phyloP scores from a whole-genome alignment of 2,888 invertebrate species.

The Eumerus sabulonum region DNA sequence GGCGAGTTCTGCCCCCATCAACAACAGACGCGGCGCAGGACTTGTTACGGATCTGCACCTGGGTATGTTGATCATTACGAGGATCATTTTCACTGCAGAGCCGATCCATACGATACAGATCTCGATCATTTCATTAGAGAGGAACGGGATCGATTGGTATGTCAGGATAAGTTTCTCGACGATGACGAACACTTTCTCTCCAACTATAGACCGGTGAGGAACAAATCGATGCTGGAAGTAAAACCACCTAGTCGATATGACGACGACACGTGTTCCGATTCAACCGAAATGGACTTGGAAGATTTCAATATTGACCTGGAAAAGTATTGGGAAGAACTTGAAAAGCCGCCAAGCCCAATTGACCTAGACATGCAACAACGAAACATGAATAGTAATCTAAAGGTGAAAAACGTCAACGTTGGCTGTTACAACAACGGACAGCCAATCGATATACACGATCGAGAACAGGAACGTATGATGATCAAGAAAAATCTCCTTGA shows the following conservation, averaged over 20 bases:
- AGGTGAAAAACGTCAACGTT: conserved; percentile 77
- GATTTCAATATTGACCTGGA: conserved; percentile 79
- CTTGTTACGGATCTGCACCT: conserved; percentile 70
- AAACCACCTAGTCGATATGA: conserved; percentile 77
- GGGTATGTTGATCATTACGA: conserved; percentile 76
- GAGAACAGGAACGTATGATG: conserved; percentile 78
- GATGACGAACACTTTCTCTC: conserved; percentile 77
- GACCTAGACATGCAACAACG: conserved; percentile 77
- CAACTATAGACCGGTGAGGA: conserved; percentile 73
- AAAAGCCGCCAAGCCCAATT: conserved; percentile 78
- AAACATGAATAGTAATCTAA: conserved; percentile 78
- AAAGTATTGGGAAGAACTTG: conserved; percentile 79
- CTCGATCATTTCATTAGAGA: conserved; percentile 77
- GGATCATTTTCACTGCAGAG: conserved; percentile 76
- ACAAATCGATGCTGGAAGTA: conserved; percentile 78
- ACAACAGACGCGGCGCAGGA: conserved; percentile 71
- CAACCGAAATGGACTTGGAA: conserved; percentile 78
- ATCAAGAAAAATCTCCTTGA: conserved; percentile 78
- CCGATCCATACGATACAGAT: conserved; percentile 74
- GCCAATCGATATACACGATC: conserved; percentile 76
- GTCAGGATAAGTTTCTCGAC: conserved; percentile 78
- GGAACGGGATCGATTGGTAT: conserved; percentile 76
- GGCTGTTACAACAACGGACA: conserved; percentile 78
- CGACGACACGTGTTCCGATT: conserved; percentile 78
- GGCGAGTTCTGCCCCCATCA: conserved; percentile 78